Base-by-base conservation (phyloP, 2,113 vertebrate genomes). In the Lepus europaeus region DNA sequence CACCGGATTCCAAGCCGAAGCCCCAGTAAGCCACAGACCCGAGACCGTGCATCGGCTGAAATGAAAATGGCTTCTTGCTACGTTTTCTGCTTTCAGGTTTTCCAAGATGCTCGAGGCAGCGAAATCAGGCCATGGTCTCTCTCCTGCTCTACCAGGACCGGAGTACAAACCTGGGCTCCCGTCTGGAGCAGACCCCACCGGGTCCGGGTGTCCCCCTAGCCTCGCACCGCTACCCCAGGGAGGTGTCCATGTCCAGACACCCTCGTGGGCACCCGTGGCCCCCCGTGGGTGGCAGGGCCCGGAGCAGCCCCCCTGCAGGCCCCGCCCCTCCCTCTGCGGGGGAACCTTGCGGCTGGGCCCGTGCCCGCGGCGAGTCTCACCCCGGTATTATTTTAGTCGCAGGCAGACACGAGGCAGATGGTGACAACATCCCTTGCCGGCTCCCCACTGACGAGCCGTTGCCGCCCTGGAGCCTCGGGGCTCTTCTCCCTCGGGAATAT, bases 351-450 rank as follows among this genome's bases (percentile, higher is more conserved):
- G 97, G 97, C 96, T 98, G 98, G 97, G 97, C 96, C 97, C 79
- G 93, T 98, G 97, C 97, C 97, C 97, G 96, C 95, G 97, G 97
- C 97, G 98, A 98, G 95, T 97, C 98, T 97, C 96, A 93, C 97
- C 97, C 95, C 96, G 97, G 97, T 97, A 98, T 98, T 98, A 79
- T 98, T 98, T 98, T 97, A 98, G 96, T 89, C 97, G 92, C 97
- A 98, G 97, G 98, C 97, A 97, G 92, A 98, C 98, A 90, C 97
- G 97, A 98, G 98, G 98, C 98, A 98, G 98, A 98, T 98, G 98
- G 98, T 98, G 97, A 98, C 97, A 98, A 97, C 97, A 97, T 97
- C 97, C 97, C 96, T 97, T 97, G 96, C 97, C 97, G 95, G 96
- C 97, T 97, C 98, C 97, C 97, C 74, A 25, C 95, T 97, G 97